Conservation (phyloP, 2,113 vertebrate genomes). For the Cyprinodon tularosa region DNA sequence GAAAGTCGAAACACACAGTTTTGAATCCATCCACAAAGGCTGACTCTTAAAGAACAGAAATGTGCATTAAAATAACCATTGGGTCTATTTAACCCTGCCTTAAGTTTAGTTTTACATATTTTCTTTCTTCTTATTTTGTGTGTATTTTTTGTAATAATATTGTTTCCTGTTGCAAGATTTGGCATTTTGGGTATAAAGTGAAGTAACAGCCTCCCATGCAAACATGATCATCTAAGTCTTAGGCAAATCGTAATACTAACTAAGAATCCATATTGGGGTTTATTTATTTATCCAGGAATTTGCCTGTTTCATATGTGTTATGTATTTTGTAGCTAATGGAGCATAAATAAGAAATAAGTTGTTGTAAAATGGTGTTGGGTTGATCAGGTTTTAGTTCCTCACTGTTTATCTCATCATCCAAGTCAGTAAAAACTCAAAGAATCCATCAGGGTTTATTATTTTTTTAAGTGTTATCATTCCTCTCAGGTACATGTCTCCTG, state of each 20-base stretch:
- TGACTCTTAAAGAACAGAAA: slow-evolving; percentile 14
- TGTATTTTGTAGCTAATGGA: slow-evolving; percentile 1
- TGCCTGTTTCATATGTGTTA: not conserved
- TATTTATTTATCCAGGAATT: not conserved
- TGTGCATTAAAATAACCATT: slow-evolving; percentile 6
- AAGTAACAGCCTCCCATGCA: slow-evolving; percentile 19
- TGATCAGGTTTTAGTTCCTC: not conserved
- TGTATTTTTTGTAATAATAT: slow-evolving; percentile 31
- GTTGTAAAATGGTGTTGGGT: not conserved
- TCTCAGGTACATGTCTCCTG: slow-evolving; percentile 85
- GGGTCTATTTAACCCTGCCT: slow-evolving; percentile 24
- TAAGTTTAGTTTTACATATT: slow-evolving; percentile 10
- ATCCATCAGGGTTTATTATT: slow-evolving; percentile 26
- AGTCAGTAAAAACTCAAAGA: slow-evolving; percentile 23
- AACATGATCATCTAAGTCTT: slow-evolving; percentile 12
- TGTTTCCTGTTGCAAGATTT: slow-evolving; percentile 3
- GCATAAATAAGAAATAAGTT: slow-evolving; percentile 10
- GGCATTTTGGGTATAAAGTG: not conserved
- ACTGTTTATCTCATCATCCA: slow-evolving; percentile 11
- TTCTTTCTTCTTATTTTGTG: slow-evolving; percentile 9
- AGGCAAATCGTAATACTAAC: slow-evolving; percentile 11
- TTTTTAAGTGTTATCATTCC: slow-evolving; percentile 2
- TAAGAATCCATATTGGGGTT: not conserved
- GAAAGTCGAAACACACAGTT: slow-evolving; percentile 13
- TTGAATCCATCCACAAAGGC: not conserved